A percentile compares a stretch with the other conserved stretches of the same genome.
phyloP scores from a whole-genome alignment of 2,797 vertebrate species.

The Sebastes flavidus region DNA sequence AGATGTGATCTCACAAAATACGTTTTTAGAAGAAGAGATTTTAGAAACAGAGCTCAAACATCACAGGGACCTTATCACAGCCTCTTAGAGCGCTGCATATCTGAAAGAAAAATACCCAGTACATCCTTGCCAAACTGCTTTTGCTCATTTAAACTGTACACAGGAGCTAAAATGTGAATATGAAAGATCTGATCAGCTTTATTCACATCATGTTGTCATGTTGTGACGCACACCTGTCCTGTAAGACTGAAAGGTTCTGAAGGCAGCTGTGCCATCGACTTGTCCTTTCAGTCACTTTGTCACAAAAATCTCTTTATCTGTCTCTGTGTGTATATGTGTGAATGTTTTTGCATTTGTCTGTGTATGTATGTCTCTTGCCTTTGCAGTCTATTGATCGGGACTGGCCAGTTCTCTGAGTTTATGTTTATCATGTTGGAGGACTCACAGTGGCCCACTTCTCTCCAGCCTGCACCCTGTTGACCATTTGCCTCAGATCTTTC shows the following conservation, averaged over 20 bases:
- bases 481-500: conserved; percentile 33
- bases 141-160: background rate
- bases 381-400: conserved; percentile 15
- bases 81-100: background rate
- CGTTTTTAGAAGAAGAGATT: conserved; percentile 20
- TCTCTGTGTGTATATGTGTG: background rate
- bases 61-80: conserved; percentile 10
- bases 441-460: conserved; percentile 35
- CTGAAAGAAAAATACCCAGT: conserved; percentile 1
- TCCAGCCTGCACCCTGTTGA: conserved; percentile 6
- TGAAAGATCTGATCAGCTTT: background rate
- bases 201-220: background rate
- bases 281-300: conserved; percentile 6
- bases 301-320: background rate
- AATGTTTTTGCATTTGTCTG: background rate
- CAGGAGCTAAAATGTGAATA: background rate
- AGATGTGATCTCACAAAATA: conserved; percentile 11
- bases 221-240: background rate
- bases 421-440: conserved; percentile 23
- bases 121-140: background rate
- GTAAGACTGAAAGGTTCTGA: background rate
- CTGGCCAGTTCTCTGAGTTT: background rate
- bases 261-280: conserved; percentile 2
- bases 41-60: background rate
- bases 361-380: conserved; percentile 2